Conservation (phyloP, 2,113 vertebrate genomes). For the Eretmodus cyanostictus region DNA sequence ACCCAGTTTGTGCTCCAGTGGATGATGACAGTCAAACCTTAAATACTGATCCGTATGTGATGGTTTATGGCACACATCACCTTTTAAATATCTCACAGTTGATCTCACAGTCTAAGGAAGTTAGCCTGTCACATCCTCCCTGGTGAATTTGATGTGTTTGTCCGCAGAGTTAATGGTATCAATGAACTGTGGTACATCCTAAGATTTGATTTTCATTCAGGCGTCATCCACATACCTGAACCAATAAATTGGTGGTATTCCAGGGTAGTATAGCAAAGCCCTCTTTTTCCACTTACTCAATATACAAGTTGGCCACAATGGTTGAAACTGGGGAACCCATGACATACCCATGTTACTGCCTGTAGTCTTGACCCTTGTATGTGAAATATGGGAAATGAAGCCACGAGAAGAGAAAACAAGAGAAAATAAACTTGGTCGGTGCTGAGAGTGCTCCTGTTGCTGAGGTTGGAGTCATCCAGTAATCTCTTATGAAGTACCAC, state of each 20-base stretch:
- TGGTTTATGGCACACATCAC: background rate
- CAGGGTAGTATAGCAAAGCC: background rate
- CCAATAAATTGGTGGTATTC: background rate
- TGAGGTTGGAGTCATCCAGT: background rate
- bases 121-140: background rate
- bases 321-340: background rate
- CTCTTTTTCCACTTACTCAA: background rate
- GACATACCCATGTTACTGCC: background rate
- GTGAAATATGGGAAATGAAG: background rate
- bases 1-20: background rate
- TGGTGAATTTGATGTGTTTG: background rate
- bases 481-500: background rate
- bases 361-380: background rate
- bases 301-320: background rate
- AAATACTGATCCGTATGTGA: background rate
- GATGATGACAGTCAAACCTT: background rate
- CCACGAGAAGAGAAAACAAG: background rate
- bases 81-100: background rate
- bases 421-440: background rate
- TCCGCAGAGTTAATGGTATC: background rate
- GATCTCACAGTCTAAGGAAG: background rate
- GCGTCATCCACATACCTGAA: background rate
- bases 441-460: background rate
- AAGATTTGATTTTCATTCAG: background rate
- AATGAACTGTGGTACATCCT: background rate